Evolutionary conservation across 1,140 invertebrate species (phyloP).

Genomic region (Caenorhabditis tropicalis): DNA sequence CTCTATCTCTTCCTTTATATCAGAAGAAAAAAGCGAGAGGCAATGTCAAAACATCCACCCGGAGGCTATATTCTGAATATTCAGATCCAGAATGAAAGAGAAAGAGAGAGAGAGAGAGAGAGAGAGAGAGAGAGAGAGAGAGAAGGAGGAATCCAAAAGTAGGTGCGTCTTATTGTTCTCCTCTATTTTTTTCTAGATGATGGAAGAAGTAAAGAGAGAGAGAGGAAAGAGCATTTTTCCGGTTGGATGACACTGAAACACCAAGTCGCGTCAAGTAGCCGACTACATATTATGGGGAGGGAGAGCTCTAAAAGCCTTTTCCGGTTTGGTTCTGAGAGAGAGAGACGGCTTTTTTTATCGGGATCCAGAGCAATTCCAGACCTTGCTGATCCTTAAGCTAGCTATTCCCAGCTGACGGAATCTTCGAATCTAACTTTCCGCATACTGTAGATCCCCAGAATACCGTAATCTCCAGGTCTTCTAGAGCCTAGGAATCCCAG

Average conservation of each 20-base stretch:
- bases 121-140: no score
- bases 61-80: background rate
- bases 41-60: background rate
- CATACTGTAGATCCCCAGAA: no score
- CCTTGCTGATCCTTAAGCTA: no score
- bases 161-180: background rate
- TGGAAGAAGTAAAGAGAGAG: background rate
- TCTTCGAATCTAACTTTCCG: no score
- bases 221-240: background rate
- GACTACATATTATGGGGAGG: no score
- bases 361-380: background rate
- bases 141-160: background rate
- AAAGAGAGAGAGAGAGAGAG: no score
- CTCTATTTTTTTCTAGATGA: background rate
- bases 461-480: no score
- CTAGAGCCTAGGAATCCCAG: no score
- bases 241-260: constrained; percentile 28
- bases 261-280: background rate
- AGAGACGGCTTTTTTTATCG: background rate
- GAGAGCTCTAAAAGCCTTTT: constrained; percentile 37
- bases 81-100: no score
- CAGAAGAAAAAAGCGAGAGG: background rate
- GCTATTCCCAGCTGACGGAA: no score
- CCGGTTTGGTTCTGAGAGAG: no score
- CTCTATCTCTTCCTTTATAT: background rate